A percentile compares a stretch with the other conserved stretches of the same genome.
Conservation (phyloP, 2,888 invertebrate genomes). For the Eilema griseolum region DNA sequence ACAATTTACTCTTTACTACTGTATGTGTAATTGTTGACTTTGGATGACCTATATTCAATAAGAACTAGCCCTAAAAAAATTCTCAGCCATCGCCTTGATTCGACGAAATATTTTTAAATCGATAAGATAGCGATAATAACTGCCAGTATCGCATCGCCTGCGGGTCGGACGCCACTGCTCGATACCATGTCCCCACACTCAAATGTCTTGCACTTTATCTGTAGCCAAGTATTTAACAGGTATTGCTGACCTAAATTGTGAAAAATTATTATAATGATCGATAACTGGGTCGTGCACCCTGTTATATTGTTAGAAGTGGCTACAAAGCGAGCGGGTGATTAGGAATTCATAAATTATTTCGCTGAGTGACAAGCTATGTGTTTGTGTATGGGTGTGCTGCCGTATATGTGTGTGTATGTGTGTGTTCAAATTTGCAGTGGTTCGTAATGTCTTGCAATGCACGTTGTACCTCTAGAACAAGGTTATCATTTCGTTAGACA, state of each 20-base stretch:
- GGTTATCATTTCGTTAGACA: neutral
- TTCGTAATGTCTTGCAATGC: neutral
- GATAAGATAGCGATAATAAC: constrained; percentile 69
- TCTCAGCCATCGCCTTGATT: constrained; percentile 40
- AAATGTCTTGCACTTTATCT: constrained; percentile 75
- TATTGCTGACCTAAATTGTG: constrained; percentile 41
- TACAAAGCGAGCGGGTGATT: constrained; percentile 14
- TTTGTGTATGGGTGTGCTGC: constrained; percentile 14
- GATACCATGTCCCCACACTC: constrained; percentile 58
- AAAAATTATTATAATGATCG: constrained; percentile 30
- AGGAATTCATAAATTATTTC: constrained; percentile 7
- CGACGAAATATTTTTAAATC: constrained; percentile 60
- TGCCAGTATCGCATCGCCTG: constrained; percentile 44
- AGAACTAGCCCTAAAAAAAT: constrained; percentile 5
- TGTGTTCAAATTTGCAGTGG: neutral
- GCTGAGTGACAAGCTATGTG: constrained; percentile 9
- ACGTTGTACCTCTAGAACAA: neutral
- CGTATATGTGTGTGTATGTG: constrained; percentile 5
- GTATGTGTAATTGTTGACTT: constrained; percentile 10
- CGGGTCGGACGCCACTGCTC: constrained; percentile 28
- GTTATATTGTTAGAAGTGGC: constrained; percentile 23
- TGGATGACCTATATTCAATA: constrained; percentile 6
- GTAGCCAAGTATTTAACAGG: constrained; percentile 74
- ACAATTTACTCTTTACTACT: no score
- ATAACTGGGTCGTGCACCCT: constrained; percentile 36